Conservation (phyloP, 2,797 vertebrate genomes). For the Xenops minutus region DNA sequence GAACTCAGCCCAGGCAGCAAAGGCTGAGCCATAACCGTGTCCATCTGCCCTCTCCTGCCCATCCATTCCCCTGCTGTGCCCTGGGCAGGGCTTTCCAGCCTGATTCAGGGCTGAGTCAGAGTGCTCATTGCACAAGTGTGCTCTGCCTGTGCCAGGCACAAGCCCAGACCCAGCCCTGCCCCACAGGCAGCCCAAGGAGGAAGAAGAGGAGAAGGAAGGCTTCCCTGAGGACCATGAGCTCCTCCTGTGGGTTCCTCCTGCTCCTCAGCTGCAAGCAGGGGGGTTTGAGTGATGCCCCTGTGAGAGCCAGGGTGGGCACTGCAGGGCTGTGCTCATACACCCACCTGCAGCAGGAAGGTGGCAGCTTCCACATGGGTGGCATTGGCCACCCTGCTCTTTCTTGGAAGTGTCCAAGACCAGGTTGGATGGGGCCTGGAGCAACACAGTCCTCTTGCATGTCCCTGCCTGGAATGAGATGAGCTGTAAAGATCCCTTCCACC, state of each 20-base stretch:
- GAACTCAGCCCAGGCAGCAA: neutral
- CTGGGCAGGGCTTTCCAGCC: neutral
- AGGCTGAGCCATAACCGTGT: accelerated
- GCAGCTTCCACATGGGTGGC: neutral
- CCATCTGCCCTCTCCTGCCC: neutral
- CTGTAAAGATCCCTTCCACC: neutral
- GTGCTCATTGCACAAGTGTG: neutral
- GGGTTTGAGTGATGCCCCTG: no score
- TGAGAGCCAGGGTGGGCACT: neutral
- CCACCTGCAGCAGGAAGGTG: neutral
- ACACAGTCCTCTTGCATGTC: neutral
- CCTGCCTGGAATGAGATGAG: neutral
- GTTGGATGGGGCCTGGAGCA: neutral
- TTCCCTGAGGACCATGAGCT: accelerated
- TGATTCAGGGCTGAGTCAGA: neutral
- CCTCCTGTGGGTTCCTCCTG: neutral
- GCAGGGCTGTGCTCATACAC: accelerated
- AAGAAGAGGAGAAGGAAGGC: neutral
- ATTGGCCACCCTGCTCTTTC: neutral
- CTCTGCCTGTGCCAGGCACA: neutral
- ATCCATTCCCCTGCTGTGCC: accelerated
- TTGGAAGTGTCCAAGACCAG: neutral
- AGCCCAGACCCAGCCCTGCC: neutral
- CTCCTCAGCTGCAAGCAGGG: neutral
- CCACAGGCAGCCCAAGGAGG: neutral